These are phyloP conservation scores for Pinna nobilis DNA, from an alignment of 1,140 invertebrate genomes.

Conservation along the genomic window DNA sequence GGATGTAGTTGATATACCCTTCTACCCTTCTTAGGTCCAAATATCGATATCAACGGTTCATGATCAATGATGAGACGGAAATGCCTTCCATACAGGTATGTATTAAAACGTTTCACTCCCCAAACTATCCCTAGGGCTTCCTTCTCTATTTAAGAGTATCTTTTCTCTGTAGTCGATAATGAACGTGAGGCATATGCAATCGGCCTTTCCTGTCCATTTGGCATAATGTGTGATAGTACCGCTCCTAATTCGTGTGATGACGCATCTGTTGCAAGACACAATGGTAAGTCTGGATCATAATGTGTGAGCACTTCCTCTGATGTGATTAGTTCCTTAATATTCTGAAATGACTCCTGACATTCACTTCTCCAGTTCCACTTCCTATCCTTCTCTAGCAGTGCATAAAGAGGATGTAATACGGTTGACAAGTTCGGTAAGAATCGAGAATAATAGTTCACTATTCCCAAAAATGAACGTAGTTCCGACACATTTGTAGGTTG, in stretches of 20 bases:
- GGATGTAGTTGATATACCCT: conserved; percentile 57
- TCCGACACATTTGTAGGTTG: conserved; percentile 52
- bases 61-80: conserved; percentile 71
- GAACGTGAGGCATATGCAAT: conserved; percentile 75
- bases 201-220: conserved; percentile 68
- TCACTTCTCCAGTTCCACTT: conserved; percentile 23
- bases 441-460: conserved; percentile 29
- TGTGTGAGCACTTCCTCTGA: conserved; percentile 59
- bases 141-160: conserved; percentile 77
- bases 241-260: conserved; percentile 74
- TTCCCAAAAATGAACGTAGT: conserved; percentile 29
- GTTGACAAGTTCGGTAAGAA: conserved; percentile 40
- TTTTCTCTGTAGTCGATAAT: conserved; percentile 73
- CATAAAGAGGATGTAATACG: conserved; percentile 26
- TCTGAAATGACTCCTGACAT: conserved; percentile 24
- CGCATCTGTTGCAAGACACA: conserved; percentile 75
- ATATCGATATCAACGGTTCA: conserved; percentile 70
- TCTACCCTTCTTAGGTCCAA: conserved; percentile 60
- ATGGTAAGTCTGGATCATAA: conserved; percentile 69
- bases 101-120: conserved; percentile 77
- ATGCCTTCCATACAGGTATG: conserved; percentile 75
- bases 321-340: conserved; percentile 46
- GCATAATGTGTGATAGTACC: conserved; percentile 73
- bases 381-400: conserved; percentile 32
- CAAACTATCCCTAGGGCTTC: conserved; percentile 78